phyloP scores from a whole-genome alignment of 2,888 invertebrate species.

The Odontocolon sp. region DNA sequence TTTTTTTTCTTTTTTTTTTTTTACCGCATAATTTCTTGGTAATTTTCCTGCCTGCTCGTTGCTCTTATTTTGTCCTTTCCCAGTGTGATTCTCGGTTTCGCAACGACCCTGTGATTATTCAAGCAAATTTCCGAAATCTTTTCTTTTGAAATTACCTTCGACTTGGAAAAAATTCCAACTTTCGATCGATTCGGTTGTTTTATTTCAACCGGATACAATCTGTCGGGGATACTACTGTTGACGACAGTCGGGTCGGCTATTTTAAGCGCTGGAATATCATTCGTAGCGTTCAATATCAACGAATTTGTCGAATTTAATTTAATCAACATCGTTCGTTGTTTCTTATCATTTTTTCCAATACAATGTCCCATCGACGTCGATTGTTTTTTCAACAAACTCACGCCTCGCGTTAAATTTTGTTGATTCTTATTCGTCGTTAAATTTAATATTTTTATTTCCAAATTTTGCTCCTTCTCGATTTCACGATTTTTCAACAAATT shows the following conservation, averaged over 20 bases:
- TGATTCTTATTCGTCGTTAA: too few species aligned
- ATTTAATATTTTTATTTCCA: too few species aligned
- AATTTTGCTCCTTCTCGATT: too few species aligned
- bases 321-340: conserved; percentile 42
- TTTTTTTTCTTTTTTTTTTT: background rate
- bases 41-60: conserved; percentile 67
- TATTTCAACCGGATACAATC: conserved; percentile 21
- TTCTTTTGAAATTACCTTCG: conserved; percentile 26
- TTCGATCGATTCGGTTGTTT: conserved; percentile 16
- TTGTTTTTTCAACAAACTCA: conserved; percentile 69
- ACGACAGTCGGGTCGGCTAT: conserved; percentile 61
- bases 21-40: conserved; percentile 65
- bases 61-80: conserved; percentile 71
- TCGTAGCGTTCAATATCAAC: conserved; percentile 68
- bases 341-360: conserved; percentile 18
- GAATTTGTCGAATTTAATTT: conserved; percentile 68
- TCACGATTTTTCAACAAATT: too few species aligned
- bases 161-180: conserved; percentile 9
- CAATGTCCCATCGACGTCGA: background rate
- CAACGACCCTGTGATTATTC: conserved; percentile 40
- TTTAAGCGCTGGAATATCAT: conserved; percentile 70
- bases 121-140: background rate
- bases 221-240: background rate
- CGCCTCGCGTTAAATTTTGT: conserved; percentile 49
- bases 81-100: conserved; percentile 63